Conservation (phyloP, 1,140 invertebrate genomes). For the Mamestra configurata region DNA sequence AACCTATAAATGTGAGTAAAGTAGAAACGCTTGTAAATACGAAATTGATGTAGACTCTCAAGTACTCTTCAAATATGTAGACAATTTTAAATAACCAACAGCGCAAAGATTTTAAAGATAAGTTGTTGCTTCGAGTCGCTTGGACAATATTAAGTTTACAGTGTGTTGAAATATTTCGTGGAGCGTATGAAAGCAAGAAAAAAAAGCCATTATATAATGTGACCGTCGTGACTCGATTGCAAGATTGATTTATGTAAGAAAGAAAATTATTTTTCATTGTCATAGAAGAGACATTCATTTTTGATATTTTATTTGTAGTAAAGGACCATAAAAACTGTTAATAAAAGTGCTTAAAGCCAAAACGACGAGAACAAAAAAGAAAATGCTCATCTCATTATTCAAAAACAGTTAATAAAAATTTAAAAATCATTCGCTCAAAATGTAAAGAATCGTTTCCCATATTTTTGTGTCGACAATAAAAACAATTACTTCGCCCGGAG, state of each 20-base stretch:
- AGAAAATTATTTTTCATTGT: no score
- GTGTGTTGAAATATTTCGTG: no score
- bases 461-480: not conserved
- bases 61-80: slow-evolving; percentile 2
- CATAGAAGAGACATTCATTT: no score
- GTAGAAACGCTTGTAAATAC: not conserved
- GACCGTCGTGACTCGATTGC: no score
- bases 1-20: not conserved
- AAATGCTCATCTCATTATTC: not conserved
- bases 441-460: not conserved
- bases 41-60: not conserved
- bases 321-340: no score
- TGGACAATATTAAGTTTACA: no score
- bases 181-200: no score
- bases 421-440: not conserved
- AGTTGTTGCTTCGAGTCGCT: not conserved
- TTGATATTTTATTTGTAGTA: no score
- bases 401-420: not conserved
- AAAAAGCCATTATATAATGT: no score
- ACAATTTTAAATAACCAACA: not conserved
- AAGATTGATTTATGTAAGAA: no score
- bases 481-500: not conserved
- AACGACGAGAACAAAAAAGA: no score
- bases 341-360: no score
- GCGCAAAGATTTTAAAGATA: not conserved